A percentile compares a stretch with the other conserved stretches of the same genome.
Conservation (phyloP, 2,113 vertebrate species). For the Aix galericulata region DNA sequence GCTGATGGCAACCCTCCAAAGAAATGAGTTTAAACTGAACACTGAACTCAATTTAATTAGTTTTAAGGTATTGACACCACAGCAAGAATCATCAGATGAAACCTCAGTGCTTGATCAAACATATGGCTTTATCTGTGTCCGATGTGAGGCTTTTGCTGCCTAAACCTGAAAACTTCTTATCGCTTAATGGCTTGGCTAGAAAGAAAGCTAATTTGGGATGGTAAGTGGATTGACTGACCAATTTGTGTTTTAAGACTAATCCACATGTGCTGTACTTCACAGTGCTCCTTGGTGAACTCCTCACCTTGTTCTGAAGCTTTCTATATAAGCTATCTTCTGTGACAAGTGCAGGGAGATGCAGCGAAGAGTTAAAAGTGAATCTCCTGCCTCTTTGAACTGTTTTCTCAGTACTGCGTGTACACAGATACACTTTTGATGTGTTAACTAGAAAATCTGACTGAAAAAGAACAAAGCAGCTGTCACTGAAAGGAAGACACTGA, state of each 20-base stretch:
- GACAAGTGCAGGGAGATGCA: constrained; percentile 77
- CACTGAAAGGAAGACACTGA: constrained; percentile 88
- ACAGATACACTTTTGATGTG: constrained; percentile 92
- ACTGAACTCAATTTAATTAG: constrained; percentile 52
- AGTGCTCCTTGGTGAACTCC: constrained; percentile 61
- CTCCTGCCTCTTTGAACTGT: constrained; percentile 85
- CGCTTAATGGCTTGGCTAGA: constrained; percentile 50
- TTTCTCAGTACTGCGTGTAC: constrained; percentile 82
- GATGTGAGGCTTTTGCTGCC: not conserved
- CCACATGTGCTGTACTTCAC: constrained; percentile 42
- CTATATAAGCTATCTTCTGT: constrained; percentile 62
- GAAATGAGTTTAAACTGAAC: constrained; percentile 51
- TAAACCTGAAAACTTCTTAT: constrained; percentile 63
- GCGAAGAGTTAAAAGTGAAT: constrained; percentile 83
- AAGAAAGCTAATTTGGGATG: constrained; percentile 51
- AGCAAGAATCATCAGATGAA: constrained; percentile 33
- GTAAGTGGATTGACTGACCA: constrained; percentile 55
- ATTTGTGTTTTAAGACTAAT: constrained; percentile 45
- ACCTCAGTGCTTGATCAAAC: constrained; percentile 56
- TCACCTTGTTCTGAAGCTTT: constrained; percentile 68
- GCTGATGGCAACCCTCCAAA: constrained; percentile 3
- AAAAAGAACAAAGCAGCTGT: constrained; percentile 93
- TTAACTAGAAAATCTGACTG: constrained; percentile 92
- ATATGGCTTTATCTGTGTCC: constrained; percentile 9
- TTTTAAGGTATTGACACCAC: constrained; percentile 52